Percentiles rank a stretch among this genome's conserved stretches.
phyloP scores from a whole-genome alignment of 2,888 invertebrate genomes.

The Diachrysia chrysitis region DNA sequence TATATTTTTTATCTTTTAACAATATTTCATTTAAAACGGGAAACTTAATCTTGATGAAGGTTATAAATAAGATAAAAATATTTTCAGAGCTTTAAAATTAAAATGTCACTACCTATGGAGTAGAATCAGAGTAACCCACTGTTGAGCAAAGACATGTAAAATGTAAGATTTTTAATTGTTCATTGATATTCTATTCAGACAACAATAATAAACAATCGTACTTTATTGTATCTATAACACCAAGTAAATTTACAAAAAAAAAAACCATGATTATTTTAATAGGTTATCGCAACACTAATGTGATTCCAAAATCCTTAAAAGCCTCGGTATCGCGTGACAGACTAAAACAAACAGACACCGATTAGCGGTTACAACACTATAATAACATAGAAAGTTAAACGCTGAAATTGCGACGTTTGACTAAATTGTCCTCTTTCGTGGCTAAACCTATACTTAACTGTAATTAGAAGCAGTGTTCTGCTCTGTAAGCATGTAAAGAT shows the following conservation, averaged over 20 bases:
- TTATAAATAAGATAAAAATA: not conserved
- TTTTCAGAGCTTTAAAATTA: not conserved
- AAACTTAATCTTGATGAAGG: not conserved
- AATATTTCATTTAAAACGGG: not conserved
- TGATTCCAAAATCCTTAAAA: conserved; percentile 13
- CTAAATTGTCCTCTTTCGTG: conserved; percentile 56
- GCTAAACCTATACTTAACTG: conserved; percentile 36
- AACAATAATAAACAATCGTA: too few relatives aligned
- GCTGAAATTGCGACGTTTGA: conserved; percentile 65
- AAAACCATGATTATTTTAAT: conserved; percentile 3
- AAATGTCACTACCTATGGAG: not conserved
- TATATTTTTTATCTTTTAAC: not conserved
- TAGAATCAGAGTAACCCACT: too few relatives aligned
- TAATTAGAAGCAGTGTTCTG: conserved; percentile 16
- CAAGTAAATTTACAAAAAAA: too few relatives aligned
- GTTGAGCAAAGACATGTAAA: too few relatives aligned
- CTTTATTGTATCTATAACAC: too few relatives aligned
- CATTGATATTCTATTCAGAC: too few relatives aligned
- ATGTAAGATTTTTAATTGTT: too few relatives aligned
- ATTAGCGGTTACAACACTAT: conserved; percentile 58
- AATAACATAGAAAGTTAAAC: conserved; percentile 77
- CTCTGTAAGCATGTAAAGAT: not conserved
- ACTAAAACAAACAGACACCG: conserved; percentile 49
- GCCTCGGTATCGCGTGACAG: conserved; percentile 48
- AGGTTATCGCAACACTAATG: conserved; percentile 7